phyloP scores from a whole-genome alignment of 2,888 invertebrate genomes.

The Arctia plantaginis region DNA sequence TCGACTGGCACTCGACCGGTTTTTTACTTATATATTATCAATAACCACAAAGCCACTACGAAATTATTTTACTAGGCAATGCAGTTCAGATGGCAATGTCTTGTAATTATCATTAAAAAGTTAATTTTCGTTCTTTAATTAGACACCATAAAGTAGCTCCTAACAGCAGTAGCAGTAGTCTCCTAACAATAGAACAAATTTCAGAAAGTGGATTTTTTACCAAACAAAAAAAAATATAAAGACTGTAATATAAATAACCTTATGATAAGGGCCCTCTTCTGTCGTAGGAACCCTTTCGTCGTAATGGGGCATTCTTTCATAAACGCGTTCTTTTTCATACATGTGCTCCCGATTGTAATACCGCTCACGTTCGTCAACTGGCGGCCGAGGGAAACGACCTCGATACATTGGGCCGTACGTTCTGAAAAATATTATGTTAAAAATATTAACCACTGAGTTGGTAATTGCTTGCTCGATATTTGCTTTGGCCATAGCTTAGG shows the following conservation, averaged over 20 bases:
- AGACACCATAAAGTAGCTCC: not conserved
- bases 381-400: slow-evolving; percentile 65
- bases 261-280: slow-evolving; percentile 75
- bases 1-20: no score
- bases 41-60: not conserved
- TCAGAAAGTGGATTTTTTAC: not conserved
- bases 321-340: slow-evolving; percentile 73
- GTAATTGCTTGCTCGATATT: no score
- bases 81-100: not conserved
- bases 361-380: slow-evolving; percentile 73
- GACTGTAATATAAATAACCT: slow-evolving; percentile 58
- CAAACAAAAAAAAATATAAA: not conserved
- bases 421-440: slow-evolving; percentile 22
- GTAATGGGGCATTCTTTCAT: slow-evolving; percentile 74
- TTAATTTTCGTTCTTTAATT: not conserved
- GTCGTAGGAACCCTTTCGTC: slow-evolving; percentile 70
- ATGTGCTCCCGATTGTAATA: slow-evolving; percentile 73
- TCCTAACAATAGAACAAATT: not conserved
- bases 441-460: no score
- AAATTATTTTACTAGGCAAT: not conserved
- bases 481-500: no score
- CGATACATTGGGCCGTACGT: slow-evolving; percentile 77
- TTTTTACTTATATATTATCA: not conserved
- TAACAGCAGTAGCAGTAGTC: no score
- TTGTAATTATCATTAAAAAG: no score